Conservation (phyloP, 1,140 invertebrate species). For the Euura saliciscinereae region DNA sequence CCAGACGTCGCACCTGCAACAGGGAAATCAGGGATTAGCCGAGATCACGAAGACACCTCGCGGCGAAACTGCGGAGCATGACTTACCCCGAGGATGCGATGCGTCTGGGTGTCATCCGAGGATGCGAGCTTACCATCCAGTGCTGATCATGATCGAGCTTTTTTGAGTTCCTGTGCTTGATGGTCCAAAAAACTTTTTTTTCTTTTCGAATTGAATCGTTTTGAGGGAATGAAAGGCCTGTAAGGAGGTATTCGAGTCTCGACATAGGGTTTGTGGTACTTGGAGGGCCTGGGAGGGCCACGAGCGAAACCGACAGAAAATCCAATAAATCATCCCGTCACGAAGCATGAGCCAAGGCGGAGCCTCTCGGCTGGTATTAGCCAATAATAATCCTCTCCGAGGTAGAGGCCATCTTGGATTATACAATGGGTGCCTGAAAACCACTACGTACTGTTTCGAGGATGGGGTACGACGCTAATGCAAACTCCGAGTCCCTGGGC, state of each 20-base stretch:
- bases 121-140: no score
- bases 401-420: constrained; percentile 65
- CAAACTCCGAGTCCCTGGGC: constrained; percentile 48
- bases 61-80: no score
- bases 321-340: constrained; percentile 62
- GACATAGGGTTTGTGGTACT: constrained; percentile 18
- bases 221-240: no score
- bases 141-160: no score
- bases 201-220: no score
- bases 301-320: constrained; percentile 60
- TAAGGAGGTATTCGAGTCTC: no score
- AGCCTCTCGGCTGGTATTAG: constrained; percentile 65
- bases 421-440: constrained; percentile 63
- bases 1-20: constrained; percentile 40
- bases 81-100: no score
- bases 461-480: constrained; percentile 34
- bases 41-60: not conserved
- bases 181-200: no score
- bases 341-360: constrained; percentile 64
- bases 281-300: constrained; percentile 18
- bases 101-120: no score
- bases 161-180: no score
- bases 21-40: constrained; percentile 32
- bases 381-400: constrained; percentile 66
- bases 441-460: constrained; percentile 47